Percentiles rank a stretch among this genome's conserved stretches.
Conservation (phyloP, 2,113 vertebrate genomes). For the Chauna torquata region DNA sequence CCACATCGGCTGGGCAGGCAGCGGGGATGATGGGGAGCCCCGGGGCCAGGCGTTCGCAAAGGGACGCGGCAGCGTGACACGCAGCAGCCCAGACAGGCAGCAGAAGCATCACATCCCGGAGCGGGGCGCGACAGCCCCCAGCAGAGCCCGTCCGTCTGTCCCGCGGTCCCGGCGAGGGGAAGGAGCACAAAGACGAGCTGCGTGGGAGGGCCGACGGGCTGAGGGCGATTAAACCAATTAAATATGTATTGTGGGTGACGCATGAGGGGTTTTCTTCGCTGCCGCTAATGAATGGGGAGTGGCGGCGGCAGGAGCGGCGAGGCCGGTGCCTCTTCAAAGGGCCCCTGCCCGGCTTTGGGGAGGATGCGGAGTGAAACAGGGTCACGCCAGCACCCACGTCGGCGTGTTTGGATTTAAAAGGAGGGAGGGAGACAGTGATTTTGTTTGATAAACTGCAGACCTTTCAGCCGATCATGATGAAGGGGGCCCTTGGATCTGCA, state of each 20-base stretch:
- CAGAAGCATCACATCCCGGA: neutral
- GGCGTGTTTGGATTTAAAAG: neutral
- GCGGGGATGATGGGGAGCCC: neutral
- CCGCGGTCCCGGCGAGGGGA: neutral
- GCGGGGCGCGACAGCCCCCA: neutral
- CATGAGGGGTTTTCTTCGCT: neutral
- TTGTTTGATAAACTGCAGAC: constrained; percentile 46
- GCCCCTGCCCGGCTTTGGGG: neutral
- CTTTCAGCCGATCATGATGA: constrained; percentile 26
- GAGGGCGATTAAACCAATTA: constrained; percentile 25
- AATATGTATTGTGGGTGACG: neutral
- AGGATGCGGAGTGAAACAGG: constrained; percentile 46
- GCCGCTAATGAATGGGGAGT: constrained; percentile 7
- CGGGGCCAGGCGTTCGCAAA: neutral
- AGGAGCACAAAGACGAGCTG: constrained; percentile 25
- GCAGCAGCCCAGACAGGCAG: neutral
- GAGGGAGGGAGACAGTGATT: constrained; percentile 34
- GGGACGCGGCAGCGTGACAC: neutral
- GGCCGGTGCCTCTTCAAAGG: neutral
- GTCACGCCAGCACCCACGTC: constrained; percentile 34
- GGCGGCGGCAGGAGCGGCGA: neutral
- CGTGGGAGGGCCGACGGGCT: neutral
- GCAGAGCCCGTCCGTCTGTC: neutral
- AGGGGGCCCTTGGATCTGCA: constrained; percentile 31
- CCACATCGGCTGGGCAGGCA: neutral